These are phyloP conservation scores for Zophobas atratus DNA, from an alignment of 1,140 invertebrate genomes.

Conservation along the genomic window DNA sequence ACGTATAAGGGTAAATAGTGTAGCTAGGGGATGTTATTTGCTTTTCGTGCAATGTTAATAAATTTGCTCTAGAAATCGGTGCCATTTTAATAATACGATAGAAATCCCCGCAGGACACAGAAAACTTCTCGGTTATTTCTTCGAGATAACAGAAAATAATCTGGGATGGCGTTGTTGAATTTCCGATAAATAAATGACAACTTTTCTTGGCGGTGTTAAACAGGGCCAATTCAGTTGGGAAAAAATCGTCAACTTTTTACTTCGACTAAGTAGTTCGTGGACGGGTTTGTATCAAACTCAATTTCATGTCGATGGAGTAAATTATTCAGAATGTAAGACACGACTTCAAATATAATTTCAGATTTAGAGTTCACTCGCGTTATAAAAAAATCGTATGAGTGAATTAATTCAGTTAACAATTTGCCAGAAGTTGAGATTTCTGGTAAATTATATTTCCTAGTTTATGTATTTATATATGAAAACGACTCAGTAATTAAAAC, in stretches of 20 bases:
- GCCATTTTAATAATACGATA: conserved; percentile 3
- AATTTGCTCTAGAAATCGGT: background rate
- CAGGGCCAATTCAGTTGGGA: background rate
- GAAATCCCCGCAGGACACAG: background rate
- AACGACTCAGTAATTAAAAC: no score
- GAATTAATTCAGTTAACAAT: no score
- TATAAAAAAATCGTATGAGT: no score
- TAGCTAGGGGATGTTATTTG: conserved; percentile 22
- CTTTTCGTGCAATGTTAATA: background rate
- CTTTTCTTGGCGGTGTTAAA: background rate
- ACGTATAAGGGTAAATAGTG: conserved; percentile 36
- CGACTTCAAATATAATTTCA: no score
- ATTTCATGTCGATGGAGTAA: background rate
- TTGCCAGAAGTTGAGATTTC: no score
- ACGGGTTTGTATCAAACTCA: background rate
- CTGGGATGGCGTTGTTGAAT: background rate
- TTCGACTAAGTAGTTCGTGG: background rate
- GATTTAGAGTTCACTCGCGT: no score
- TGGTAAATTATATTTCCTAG: no score
- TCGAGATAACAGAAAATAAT: background rate
- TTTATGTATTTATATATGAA: no score
- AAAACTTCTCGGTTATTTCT: background rate
- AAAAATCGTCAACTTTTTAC: background rate
- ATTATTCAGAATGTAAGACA: no score
- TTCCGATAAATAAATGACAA: background rate